phyloP scores from a whole-genome alignment of 2,113 vertebrate species.

The Dasyprocta punctata region DNA sequence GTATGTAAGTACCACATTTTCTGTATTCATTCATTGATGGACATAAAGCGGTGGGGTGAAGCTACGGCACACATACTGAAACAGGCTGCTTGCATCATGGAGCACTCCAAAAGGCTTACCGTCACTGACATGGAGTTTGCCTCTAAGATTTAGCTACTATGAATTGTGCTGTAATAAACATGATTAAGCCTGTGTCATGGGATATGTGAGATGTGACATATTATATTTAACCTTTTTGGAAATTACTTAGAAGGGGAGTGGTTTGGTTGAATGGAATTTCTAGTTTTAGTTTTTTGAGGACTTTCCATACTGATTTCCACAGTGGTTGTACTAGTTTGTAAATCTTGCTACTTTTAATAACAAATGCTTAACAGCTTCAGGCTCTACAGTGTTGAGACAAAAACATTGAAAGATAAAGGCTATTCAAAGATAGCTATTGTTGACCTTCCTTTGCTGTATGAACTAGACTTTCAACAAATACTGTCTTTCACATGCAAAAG shows the following conservation, averaged over 20 bases:
- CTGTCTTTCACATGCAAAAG: background rate
- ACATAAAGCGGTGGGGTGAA: background rate
- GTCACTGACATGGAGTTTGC: background rate
- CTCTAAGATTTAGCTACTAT: background rate
- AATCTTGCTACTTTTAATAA: background rate
- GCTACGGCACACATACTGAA: background rate
- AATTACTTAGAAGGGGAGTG: background rate
- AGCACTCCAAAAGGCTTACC: background rate
- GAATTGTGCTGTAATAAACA: background rate
- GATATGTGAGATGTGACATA: background rate
- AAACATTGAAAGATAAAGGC: background rate
- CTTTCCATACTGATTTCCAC: background rate
- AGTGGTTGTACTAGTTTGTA: background rate
- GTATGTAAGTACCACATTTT: background rate
- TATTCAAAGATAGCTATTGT: background rate
- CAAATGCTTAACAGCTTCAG: background rate
- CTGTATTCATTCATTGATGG: background rate
- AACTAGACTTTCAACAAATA: background rate
- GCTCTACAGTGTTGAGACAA: background rate
- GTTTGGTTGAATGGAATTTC: background rate
- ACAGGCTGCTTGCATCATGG: background rate
- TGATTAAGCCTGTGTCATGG: too few species aligned
- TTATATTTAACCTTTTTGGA: background rate
- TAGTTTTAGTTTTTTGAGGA: background rate
- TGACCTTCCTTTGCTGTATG: background rate